Conservation (phyloP, 2,797 vertebrate species). For the Anguilla marmorata region DNA sequence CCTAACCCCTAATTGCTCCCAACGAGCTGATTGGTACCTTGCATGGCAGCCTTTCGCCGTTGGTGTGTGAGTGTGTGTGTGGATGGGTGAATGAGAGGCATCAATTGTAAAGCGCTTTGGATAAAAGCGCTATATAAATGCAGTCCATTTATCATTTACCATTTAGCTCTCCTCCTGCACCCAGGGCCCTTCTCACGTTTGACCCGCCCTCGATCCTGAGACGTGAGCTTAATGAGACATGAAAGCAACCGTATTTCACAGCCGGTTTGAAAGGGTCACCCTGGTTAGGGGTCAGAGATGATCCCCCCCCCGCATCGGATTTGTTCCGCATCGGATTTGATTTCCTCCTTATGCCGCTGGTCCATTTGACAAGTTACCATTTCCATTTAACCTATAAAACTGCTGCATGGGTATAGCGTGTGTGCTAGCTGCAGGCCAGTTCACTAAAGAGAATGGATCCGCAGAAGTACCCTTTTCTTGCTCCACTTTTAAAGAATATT, state of each 20-base stretch:
- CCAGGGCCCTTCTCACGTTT: conserved; percentile 27
- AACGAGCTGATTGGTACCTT: too few relatives aligned
- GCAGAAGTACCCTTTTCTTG: not conserved
- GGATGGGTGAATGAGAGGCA: too few relatives aligned
- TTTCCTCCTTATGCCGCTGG: not conserved
- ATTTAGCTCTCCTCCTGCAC: not conserved
- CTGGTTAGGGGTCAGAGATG: not conserved
- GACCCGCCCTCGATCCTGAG: conserved; percentile 43
- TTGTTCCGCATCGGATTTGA: not conserved
- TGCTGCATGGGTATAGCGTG: too few relatives aligned
- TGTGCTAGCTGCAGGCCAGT: not conserved
- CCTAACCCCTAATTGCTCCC: too few relatives aligned
- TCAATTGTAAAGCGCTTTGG: too few relatives aligned
- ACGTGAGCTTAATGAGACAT: conserved; percentile 55
- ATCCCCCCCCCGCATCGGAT: not conserved
- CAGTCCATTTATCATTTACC: too few relatives aligned
- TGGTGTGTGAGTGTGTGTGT: too few relatives aligned
- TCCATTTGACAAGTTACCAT: not conserved
- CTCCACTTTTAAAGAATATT: not conserved
- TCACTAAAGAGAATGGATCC: not conserved
- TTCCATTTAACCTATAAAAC: conserved; percentile 1
- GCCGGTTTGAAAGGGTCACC: conserved; percentile 29
- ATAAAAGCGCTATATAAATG: too few relatives aligned
- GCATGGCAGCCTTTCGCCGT: too few relatives aligned
- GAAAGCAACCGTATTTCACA: conserved; percentile 45